These are phyloP conservation scores for Neosalanx taihuensis DNA, from an alignment of 2,797 vertebrate genomes.

Conservation along the genomic window DNA sequence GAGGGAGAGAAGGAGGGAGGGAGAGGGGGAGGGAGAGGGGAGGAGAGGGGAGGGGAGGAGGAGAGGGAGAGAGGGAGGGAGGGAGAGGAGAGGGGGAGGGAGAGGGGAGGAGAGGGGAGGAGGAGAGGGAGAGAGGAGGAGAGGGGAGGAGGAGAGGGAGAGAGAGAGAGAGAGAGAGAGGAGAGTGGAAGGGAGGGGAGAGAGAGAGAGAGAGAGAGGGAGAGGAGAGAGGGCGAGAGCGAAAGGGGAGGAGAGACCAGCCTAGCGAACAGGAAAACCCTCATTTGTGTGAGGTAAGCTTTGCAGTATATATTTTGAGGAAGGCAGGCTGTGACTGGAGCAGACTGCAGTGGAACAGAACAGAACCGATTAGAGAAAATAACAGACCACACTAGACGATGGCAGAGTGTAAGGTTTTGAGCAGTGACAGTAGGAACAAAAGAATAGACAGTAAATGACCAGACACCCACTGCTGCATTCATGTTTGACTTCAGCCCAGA, in stretches of 20 bases:
- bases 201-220: no score
- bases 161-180: slow-evolving; percentile 11
- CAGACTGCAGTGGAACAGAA: slow-evolving; percentile 55
- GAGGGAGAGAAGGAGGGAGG: slow-evolving; percentile 33
- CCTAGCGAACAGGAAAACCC: no score
- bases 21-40: slow-evolving; percentile 28
- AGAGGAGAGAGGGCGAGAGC: no score
- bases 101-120: neutral
- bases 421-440: neutral
- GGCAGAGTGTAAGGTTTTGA: neutral
- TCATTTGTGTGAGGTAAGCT: slow-evolving; percentile 29
- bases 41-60: slow-evolving; percentile 17
- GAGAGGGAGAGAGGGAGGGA: neutral
- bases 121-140: neutral
- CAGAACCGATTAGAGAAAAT: slow-evolving; percentile 29
- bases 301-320: slow-evolving; percentile 61
- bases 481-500: no score
- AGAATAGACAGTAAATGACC: neutral
- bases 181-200: no score
- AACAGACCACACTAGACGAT: neutral
- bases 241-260: neutral
- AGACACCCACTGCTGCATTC: neutral
- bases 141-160: neutral
- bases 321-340: slow-evolving; percentile 55
- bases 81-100: neutral